phyloP scores from a whole-genome alignment of 2,113 vertebrate species.

The Ciconia stormi region DNA sequence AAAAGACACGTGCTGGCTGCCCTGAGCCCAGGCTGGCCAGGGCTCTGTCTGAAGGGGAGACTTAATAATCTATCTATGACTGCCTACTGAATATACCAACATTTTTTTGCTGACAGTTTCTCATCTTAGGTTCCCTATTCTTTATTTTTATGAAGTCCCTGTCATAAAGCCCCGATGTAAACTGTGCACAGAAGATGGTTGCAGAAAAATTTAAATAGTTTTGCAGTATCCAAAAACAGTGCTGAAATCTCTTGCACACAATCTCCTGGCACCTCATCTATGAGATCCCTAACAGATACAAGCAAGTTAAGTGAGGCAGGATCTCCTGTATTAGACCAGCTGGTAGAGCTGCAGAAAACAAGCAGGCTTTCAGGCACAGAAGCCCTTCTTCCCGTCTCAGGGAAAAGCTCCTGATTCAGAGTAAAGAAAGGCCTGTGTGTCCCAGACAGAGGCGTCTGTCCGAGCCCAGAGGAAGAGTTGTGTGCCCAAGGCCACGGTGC shows the following conservation, averaged over 20 bases:
- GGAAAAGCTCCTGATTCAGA: background rate
- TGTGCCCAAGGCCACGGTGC: background rate
- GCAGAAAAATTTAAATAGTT: background rate
- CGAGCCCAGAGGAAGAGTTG: accelerated
- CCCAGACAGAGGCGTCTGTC: background rate
- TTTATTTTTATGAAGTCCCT: background rate
- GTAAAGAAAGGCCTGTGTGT: background rate
- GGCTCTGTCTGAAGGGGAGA: background rate
- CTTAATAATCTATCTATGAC: background rate
- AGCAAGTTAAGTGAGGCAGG: background rate
- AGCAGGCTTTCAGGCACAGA: background rate
- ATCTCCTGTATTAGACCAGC: background rate
- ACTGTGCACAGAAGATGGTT: background rate
- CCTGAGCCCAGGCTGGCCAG: background rate
- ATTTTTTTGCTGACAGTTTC: background rate
- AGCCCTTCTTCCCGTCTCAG: background rate
- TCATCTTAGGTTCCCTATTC: background rate
- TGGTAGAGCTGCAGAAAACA: background rate
- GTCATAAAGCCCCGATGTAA: background rate
- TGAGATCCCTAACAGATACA: background rate
- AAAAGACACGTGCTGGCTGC: background rate
- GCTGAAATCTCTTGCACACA: background rate
- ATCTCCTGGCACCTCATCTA: background rate
- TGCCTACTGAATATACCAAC: background rate
- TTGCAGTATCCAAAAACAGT: background rate